Percentiles rank a stretch among this genome's conserved stretches.
Evolutionary conservation across 2,888 invertebrate genomes (phyloP).

Genomic region (Chrysomela aeneicollis): DNA sequence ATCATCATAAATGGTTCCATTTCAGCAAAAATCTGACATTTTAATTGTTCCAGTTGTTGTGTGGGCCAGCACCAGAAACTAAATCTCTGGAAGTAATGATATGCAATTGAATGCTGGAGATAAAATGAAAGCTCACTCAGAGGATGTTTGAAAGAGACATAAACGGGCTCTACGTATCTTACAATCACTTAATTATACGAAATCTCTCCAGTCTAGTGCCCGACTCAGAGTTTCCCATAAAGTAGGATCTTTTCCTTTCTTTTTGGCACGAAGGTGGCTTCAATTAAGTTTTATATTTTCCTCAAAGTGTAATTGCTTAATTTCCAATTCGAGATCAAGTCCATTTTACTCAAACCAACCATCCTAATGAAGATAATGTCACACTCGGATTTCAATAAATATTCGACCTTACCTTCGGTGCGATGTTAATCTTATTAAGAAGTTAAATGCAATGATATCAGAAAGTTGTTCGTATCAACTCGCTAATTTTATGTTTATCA

Average conservation of each 20-base stretch:
- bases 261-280: conserved; percentile 10
- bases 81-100: not conserved
- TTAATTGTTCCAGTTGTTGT: not conserved
- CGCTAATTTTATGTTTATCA: conserved; percentile 32
- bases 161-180: not conserved
- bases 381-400: conserved; percentile 13
- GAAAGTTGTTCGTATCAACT: conserved; percentile 26
- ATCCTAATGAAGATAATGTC: conserved; percentile 13
- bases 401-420: conserved; percentile 6
- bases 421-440: conserved; percentile 8
- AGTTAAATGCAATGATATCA: conserved; percentile 18
- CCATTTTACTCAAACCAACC: conserved; percentile 16
- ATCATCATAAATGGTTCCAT: too few relatives aligned
- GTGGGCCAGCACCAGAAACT: not conserved
- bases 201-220: not conserved
- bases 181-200: conserved; percentile 5
- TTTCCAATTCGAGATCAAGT: conserved; percentile 24
- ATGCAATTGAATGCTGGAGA: not conserved
- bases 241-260: not conserved
- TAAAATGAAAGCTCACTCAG: not conserved
- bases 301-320: conserved; percentile 36
- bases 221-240: not conserved
- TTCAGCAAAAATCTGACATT: too few relatives aligned
- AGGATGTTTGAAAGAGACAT: conserved; percentile 1
- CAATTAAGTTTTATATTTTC: conserved; percentile 30